Conservation (phyloP, 2,888 invertebrate genomes). For the Rhagium mordax region DNA sequence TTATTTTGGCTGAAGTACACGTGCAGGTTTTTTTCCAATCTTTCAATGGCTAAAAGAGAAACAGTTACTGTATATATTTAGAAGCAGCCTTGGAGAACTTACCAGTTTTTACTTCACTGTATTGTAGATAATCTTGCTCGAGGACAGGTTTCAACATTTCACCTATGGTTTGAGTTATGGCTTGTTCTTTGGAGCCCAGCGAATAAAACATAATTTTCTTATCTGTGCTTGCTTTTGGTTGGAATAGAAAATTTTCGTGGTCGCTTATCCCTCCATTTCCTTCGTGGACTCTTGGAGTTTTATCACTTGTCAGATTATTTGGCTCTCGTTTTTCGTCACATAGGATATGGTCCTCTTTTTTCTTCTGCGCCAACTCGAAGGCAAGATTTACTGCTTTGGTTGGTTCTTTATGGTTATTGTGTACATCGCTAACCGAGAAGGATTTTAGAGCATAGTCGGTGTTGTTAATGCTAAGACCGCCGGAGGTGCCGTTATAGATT, state of each 20-base stretch:
- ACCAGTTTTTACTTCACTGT: conserved; percentile 52
- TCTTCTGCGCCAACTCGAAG: background rate
- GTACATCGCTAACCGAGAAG: background rate
- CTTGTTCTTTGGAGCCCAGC: conserved; percentile 19
- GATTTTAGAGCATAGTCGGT: background rate
- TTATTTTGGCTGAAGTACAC: conserved; percentile 22
- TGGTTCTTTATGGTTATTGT: background rate
- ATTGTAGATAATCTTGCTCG: conserved; percentile 50
- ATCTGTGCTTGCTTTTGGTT: conserved; percentile 35
- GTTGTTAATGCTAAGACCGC: background rate
- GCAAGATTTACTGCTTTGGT: background rate
- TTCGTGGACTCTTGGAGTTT: background rate
- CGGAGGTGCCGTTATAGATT: background rate
- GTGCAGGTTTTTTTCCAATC: conserved; percentile 48
- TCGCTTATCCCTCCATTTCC: background rate
- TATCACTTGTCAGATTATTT: too few relatives aligned
- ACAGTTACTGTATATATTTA: too few relatives aligned
- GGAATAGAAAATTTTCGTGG: conserved; percentile 32
- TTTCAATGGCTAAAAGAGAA: conserved; percentile 49
- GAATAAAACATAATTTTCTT: conserved; percentile 33
- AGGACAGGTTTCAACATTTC: conserved; percentile 50
- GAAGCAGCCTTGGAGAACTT: background rate
- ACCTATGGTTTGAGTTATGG: conserved; percentile 41
- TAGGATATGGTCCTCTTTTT: background rate
- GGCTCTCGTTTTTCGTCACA: background rate